phyloP scores from a whole-genome alignment of 2,797 vertebrate genomes.

The Sebastes hopkinsi region DNA sequence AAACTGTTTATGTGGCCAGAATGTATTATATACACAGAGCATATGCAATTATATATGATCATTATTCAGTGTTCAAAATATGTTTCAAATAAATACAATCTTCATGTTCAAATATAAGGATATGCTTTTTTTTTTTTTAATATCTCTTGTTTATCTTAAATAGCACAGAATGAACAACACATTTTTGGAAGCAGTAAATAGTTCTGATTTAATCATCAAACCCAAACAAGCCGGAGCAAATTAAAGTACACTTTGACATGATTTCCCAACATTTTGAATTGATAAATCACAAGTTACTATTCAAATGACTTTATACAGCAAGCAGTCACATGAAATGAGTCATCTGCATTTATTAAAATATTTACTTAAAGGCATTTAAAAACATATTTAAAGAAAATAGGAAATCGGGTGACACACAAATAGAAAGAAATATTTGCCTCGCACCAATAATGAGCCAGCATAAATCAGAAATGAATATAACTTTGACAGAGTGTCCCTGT shows the following conservation, averaged over 20 bases:
- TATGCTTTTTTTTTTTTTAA: rapidly evolving
- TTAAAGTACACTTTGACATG: background rate
- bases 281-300: background rate
- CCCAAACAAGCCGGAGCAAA: background rate
- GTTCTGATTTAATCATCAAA: background rate
- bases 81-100: background rate
- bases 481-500: background rate
- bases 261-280: background rate
- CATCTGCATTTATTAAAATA: conserved; percentile 27
- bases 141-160: background rate
- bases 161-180: background rate
- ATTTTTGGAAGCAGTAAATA: background rate
- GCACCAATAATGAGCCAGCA: background rate
- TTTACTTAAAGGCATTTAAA: background rate
- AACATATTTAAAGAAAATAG: background rate
- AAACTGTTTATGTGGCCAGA: background rate
- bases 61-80: background rate
- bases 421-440: background rate
- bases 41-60: background rate
- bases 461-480: background rate
- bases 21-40: background rate
- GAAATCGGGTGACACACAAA: background rate
- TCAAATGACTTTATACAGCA: background rate
- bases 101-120: background rate
- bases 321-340: background rate